Evolutionary conservation across 2,113 vertebrate genomes (phyloP), one percentile per base, ranked within the genome.

Genomic region (Hippocampus comes): DNA sequence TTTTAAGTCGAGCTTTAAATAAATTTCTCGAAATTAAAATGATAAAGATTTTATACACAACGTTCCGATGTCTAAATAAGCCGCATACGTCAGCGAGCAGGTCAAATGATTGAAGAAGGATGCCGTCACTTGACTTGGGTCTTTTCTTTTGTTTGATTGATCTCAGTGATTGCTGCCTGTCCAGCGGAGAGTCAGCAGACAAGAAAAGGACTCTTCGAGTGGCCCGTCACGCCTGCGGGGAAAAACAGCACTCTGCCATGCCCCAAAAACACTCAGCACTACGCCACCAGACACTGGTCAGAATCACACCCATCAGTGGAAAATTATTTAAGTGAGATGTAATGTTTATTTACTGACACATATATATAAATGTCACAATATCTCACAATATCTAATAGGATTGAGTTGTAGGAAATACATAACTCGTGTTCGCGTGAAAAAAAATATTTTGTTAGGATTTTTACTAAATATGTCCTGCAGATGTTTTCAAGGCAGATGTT

Each of bases 231-330:
- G 15, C 68, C 65, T 25, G 93, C 93, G 67, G 87, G 86, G 0
- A 71, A 71, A 63, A 84, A 25, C 17, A 86, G 76, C 0, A 71
- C 51, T 17, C 68, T 43, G 55, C 71, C 64, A 9, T 98, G 95
- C 72, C 80, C 78, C 14, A 92, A 90, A 85, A 93, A 95, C 76
- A 72, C 81, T 21, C 42, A 53, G 2, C 57, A 53, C 20, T 43
- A 27, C 0, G 93, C 94, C 73, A 83, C 60, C 3, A 90, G 96
- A 82, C 73, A 85, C 21, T 97, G 95, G 95, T 96, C 88, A 91
- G 86, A 20, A 12, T 18, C 68, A 9, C 14, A 30, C 11, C 20
- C 14, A 49, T 48, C 21, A n/a, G 5, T n/a, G 8, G 20, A 55
- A 20, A 17, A 60, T 63, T 11, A 17, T 30, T 63, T 18, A 55